Base-by-base conservation (phyloP, 1,140 invertebrate genomes). In the Aleiodes sp. region DNA sequence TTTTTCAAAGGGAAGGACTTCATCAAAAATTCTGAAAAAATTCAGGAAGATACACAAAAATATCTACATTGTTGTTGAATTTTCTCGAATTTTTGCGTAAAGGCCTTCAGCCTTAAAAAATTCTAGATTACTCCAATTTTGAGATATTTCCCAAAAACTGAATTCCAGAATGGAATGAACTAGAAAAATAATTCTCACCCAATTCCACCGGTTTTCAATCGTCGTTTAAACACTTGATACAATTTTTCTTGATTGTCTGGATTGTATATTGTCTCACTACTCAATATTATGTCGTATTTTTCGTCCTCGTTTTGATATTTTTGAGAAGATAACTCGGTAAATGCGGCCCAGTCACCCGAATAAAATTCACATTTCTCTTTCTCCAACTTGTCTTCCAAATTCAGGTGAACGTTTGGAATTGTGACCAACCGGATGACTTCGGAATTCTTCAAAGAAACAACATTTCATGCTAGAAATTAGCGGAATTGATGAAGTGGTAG, bases 201-300 rank as follows among this genome's bases (percentile, higher is more conserved):
- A 35, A 84, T 76, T 41, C 95, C 95, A 78, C 86, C 74, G 52
- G 84, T 75, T 75, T 90, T 92, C n/a, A 97, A 79, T 65, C 87
- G 87, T 31, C 86, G 76, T 78, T 91, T 86, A 75, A 97, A 91
- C 37, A 95, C 81, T 46, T 90, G 75, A 43, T 91, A 86, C 0
- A 97, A 78, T 80, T 96, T 96, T 19, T 82, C 75, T 79, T 97
- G 92, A 85, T 94, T 94, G 0, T 89, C 85, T 37, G 89, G 79
- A 87, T 96, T 96, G 77, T 98, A 97, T 76, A 97, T 96, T 0
- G 96, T 97, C 87, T 97, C 96, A 43, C 94, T 93, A 6, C 94
- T 94, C 1, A 97, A 86, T 76, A 97, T 97, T 19, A 91, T 78
- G 82, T 98, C 94, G 87, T 91, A 97, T 75, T 90, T 89, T 68